A percentile compares a stretch with the other conserved stretches of the same genome.
Evolutionary conservation across 2,113 vertebrate genomes (phyloP).

Genomic region (Megaleporinus macrocephalus): DNA sequence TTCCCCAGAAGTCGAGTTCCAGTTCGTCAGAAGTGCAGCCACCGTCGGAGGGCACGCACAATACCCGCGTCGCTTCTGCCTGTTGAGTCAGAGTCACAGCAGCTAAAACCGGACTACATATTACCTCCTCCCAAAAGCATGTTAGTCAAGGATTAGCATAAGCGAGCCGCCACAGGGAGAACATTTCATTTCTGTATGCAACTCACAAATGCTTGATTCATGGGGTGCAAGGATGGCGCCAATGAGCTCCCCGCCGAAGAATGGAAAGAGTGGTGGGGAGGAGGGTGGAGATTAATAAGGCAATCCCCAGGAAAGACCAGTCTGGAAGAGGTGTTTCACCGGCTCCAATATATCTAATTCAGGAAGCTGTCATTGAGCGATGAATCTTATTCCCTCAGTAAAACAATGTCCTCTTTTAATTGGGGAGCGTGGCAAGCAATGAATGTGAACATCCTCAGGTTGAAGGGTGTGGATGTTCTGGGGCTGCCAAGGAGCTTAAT

Average conservation of each 20-base stretch:
- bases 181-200: conserved; percentile 53
- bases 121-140: conserved; percentile 31
- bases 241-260: conserved; percentile 37
- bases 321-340: conserved; percentile 70
- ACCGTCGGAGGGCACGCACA: neutral
- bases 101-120: conserved; percentile 39
- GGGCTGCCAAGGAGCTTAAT: conserved; percentile 26
- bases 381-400: conserved; percentile 63
- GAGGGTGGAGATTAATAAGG: conserved; percentile 65
- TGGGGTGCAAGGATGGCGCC: conserved; percentile 33
- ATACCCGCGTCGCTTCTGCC: neutral
- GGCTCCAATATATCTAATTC: conserved; percentile 69
- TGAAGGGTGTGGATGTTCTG: conserved; percentile 39
- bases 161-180: conserved; percentile 32
- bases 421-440: conserved; percentile 46
- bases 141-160: conserved; percentile 56
- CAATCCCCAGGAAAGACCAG: conserved; percentile 60
- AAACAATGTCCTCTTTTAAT: conserved; percentile 61
- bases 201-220: conserved; percentile 54
- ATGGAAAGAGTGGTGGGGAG: conserved; percentile 34
- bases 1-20: conserved; percentile 2
- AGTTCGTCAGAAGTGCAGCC: neutral
- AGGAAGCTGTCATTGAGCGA: conserved; percentile 63
- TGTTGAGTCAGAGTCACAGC: conserved; percentile 8
- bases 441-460: conserved; percentile 56